These are phyloP conservation scores for Cryptosula pallasiana DNA, from an alignment of 2,888 invertebrate species.

Conservation along the genomic window DNA sequence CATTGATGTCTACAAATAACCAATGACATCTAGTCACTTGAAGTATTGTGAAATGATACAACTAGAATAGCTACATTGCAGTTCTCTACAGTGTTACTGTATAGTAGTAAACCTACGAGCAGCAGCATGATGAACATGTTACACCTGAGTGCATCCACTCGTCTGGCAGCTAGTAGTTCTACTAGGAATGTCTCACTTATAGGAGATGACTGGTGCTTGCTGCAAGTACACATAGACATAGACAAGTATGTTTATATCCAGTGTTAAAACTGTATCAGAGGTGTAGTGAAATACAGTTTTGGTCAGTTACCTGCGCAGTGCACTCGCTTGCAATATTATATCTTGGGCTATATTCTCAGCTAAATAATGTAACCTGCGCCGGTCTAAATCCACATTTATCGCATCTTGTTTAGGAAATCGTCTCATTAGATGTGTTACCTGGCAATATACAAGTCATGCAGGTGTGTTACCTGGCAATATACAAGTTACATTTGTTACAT, in stretches of 20 bases:
- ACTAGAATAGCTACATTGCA: too few species aligned
- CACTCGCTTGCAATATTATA: neutral
- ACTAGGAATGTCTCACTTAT: constrained; percentile 37
- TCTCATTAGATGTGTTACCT: constrained; percentile 42
- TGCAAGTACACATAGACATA: neutral
- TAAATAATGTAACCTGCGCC: neutral
- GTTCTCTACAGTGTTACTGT: too few species aligned
- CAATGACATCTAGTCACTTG: neutral
- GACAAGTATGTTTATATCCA: neutral
- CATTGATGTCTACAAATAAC: constrained; percentile 39
- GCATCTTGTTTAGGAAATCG: constrained; percentile 40
- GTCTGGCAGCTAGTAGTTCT: constrained; percentile 36
- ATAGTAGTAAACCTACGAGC: constrained; percentile 41
- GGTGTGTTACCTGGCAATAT: constrained; percentile 38
- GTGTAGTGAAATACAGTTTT: too few species aligned
- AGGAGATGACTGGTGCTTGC: neutral
- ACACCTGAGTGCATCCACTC: constrained; percentile 38
- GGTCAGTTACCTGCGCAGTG: neutral
- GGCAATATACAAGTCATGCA: constrained; percentile 29
- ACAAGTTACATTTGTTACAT: too few species aligned
- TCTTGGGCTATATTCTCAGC: constrained; percentile 16
- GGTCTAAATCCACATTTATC: constrained; percentile 37
- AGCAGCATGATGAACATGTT: constrained; percentile 47
- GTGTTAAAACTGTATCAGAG: neutral
- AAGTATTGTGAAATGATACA: too few species aligned